Percentiles rank a stretch among this genome's conserved stretches.
phyloP scores from a whole-genome alignment of 2,888 invertebrate species.

The Eupithecia exiguata region DNA sequence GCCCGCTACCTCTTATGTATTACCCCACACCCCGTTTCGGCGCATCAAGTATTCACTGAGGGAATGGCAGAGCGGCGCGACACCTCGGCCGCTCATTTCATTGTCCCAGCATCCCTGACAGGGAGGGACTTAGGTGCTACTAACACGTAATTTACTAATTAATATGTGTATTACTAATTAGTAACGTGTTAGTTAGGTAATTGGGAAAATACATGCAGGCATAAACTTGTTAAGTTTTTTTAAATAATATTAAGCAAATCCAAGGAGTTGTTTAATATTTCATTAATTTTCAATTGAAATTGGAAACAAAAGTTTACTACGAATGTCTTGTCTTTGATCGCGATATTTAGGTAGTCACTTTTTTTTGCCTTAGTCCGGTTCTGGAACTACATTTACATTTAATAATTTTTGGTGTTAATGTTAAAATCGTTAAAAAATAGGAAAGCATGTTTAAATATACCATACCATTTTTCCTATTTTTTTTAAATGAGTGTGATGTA shows the following conservation, averaged over 20 bases:
- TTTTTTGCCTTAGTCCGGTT: neutral
- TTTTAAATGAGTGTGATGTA: no score
- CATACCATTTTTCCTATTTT: neutral
- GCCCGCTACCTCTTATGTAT: conserved; percentile 48
- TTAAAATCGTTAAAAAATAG: no score
- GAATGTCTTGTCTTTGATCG: no score
- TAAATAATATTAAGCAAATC: neutral
- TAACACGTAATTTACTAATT: conserved; percentile 5
- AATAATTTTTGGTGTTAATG: no score
- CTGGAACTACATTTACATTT: neutral
- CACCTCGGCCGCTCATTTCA: conserved; percentile 79
- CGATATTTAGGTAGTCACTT: neutral
- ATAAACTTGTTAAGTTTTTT: neutral
- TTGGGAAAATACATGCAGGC: neutral
- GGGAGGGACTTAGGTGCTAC: conserved; percentile 17
- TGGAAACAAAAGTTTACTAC: neutral
- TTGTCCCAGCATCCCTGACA: conserved; percentile 60
- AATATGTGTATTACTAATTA: conserved; percentile 3
- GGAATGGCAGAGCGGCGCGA: conserved; percentile 76
- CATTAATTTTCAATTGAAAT: neutral
- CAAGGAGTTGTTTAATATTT: neutral
- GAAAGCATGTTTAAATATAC: no score
- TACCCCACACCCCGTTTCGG: conserved; percentile 52
- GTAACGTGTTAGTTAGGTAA: neutral
- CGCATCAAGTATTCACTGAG: conserved; percentile 82